Percentiles rank a stretch among this genome's conserved stretches.
Evolutionary conservation across 2,888 invertebrate genomes (phyloP).

Genomic region (Acronicta leporina): DNA sequence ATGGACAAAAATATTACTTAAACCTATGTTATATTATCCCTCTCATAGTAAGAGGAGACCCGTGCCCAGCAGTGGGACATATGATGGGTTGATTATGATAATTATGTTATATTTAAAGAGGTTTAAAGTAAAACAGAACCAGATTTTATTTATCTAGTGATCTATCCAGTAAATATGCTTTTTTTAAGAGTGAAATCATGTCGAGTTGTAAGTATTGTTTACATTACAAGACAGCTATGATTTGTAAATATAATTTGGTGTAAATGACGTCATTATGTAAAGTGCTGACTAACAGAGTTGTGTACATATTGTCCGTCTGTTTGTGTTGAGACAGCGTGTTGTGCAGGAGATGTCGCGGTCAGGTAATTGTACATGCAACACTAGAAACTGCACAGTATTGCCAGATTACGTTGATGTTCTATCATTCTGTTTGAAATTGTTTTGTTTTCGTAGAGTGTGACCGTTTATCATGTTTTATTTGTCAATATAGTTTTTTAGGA

Average conservation of each 20-base stretch:
- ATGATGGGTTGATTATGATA: too few species aligned
- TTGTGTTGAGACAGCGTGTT: constrained; percentile 31
- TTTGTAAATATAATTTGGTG: background rate
- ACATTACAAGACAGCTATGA: background rate
- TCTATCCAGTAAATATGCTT: too few species aligned
- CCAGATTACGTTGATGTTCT: constrained; percentile 5
- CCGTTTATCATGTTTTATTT: constrained; percentile 2
- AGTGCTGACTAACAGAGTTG: constrained; percentile 6
- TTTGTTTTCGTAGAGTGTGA: constrained; percentile 18
- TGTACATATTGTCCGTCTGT: constrained; percentile 47
- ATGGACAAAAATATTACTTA: too few species aligned
- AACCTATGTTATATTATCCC: too few species aligned
- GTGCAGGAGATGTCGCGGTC: constrained; percentile 24
- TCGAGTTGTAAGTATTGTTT: background rate
- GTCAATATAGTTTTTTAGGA: background rate
- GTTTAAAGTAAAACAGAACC: too few species aligned
- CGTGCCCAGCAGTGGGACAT: too few species aligned
- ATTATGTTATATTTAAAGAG: too few species aligned
- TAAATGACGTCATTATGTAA: constrained; percentile 1
- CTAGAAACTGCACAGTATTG: constrained; percentile 35
- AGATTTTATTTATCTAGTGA: too few species aligned
- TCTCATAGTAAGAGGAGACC: too few species aligned
- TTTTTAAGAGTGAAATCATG: too few species aligned
- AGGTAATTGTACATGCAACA: constrained; percentile 32
- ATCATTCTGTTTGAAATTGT: background rate